These are phyloP conservation scores for Sebastes hubbsi DNA, from an alignment of 2,797 vertebrate species.

Conservation along the genomic window DNA sequence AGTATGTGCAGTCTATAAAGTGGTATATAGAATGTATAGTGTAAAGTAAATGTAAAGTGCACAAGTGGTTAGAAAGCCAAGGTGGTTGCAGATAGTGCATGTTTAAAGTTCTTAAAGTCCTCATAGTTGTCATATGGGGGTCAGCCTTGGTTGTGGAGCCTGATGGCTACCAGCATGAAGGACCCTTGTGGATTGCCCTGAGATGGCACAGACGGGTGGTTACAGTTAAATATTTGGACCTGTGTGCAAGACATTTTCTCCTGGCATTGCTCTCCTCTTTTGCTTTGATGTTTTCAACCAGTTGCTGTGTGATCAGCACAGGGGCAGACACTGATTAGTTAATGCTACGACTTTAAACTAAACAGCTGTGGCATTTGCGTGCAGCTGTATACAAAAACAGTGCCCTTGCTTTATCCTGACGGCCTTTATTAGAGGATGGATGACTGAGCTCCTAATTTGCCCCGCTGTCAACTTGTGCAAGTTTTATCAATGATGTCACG, in stretches of 20 bases:
- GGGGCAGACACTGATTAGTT: conserved; percentile 20
- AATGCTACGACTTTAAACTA: conserved; percentile 36
- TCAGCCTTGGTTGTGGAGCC: too few relatives aligned
- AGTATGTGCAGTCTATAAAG: too few relatives aligned
- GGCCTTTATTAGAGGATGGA: conserved; percentile 43
- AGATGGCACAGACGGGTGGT: conserved; percentile 36
- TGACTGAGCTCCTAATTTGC: conserved; percentile 44
- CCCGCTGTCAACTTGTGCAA: conserved; percentile 42
- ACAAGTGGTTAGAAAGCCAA: too few relatives aligned
- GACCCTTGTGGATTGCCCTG: conserved; percentile 19
- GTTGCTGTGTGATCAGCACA: conserved; percentile 12
- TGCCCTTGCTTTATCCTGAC: conserved; percentile 38
- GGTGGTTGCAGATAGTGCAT: too few relatives aligned
- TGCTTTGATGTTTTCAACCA: conserved; percentile 22
- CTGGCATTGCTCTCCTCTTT: conserved; percentile 9
- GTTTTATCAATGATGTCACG: conserved; percentile 28
- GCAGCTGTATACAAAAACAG: conserved; percentile 37
- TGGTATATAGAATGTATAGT: too few relatives aligned
- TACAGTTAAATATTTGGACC: conserved; percentile 31
- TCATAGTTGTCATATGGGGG: too few relatives aligned
- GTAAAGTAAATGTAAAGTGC: too few relatives aligned
- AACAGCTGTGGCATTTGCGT: conserved; percentile 52
- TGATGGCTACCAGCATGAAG: too few relatives aligned
- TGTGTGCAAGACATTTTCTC: conserved; percentile 25
- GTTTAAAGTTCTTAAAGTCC: too few relatives aligned